A percentile compares a stretch with the other conserved stretches of the same genome.
Conservation (phyloP, 1,140 invertebrate species). For the Hesperophylax magnus region DNA sequence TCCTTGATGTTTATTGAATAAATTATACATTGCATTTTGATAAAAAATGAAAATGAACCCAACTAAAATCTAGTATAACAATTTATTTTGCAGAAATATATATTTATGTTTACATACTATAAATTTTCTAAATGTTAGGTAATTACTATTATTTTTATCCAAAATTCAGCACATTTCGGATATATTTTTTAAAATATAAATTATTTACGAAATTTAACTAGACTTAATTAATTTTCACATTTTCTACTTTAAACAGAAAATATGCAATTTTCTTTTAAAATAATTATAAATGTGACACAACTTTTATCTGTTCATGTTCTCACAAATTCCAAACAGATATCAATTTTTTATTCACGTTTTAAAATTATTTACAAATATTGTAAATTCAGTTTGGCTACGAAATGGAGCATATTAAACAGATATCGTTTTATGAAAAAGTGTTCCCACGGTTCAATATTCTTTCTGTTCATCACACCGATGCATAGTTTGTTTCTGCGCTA, state of each 20-base stretch:
- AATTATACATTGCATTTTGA: constrained; percentile 44
- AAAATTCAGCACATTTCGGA: constrained; percentile 24
- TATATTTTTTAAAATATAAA: constrained; percentile 34
- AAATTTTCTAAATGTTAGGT: constrained; percentile 26
- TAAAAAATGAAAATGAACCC: constrained; percentile 42
- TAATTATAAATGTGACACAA: constrained; percentile 31
- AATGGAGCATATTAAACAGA: background rate
- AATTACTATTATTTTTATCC: constrained; percentile 19
- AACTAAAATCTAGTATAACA: constrained; percentile 38
- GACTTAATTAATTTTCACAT: constrained; percentile 32
- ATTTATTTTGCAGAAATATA: constrained; percentile 41
- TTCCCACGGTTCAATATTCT: background rate
- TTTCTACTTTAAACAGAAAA: constrained; percentile 15
- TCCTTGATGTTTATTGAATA: constrained; percentile 41
- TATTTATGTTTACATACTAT: constrained; percentile 42
- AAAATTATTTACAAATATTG: constrained; percentile 37
- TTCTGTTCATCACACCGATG: background rate
- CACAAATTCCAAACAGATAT: constrained; percentile 1
- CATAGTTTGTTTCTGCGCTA: background rate
- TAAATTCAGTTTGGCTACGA: background rate
- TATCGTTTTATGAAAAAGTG: background rate
- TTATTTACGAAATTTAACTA: constrained; percentile 34
- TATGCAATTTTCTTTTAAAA: background rate
- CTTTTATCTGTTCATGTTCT: constrained; percentile 17
- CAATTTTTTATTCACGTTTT: constrained; percentile 16